Evolutionary conservation across 2,797 vertebrate genomes (phyloP).

Genomic region (Lithobates pipiens): DNA sequence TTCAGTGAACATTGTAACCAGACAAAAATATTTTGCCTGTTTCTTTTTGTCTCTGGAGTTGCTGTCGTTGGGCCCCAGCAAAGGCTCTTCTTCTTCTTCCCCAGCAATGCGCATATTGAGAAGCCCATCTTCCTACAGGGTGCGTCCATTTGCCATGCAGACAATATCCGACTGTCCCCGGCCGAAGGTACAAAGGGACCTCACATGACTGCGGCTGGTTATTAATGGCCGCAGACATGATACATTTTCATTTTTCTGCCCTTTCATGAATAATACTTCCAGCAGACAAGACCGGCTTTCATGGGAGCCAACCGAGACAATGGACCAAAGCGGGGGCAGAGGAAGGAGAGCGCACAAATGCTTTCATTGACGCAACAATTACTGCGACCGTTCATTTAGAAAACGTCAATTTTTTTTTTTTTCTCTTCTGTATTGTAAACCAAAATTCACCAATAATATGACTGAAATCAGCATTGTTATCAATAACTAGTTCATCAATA

Average conservation of each 20-base stretch:
- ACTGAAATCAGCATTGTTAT: no score
- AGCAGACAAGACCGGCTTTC: slow-evolving; percentile 65
- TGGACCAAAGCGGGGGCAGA: neutral
- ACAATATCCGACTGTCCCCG: slow-evolving; percentile 70
- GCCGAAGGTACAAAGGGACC: slow-evolving; percentile 26
- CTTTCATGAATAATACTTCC: slow-evolving; percentile 70
- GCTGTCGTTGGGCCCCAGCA: slow-evolving; percentile 4
- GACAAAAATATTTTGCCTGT: slow-evolving; percentile 30
- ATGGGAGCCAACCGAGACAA: slow-evolving; percentile 29
- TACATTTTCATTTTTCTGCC: slow-evolving; percentile 67
- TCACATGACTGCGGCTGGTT: slow-evolving; percentile 30
- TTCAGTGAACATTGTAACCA: neutral
- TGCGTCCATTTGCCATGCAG: slow-evolving; percentile 53
- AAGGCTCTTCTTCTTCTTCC: neutral
- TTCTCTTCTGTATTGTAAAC: no score
- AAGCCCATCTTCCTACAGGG: slow-evolving; percentile 57
- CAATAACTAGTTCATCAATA: no score
- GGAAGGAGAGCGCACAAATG: slow-evolving; percentile 14
- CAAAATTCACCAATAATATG: no score
- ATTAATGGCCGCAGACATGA: slow-evolving; percentile 56
- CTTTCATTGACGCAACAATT: slow-evolving; percentile 35
- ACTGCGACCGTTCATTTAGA: no score
- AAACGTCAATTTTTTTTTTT: no score
- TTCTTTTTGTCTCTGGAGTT: slow-evolving; percentile 2
- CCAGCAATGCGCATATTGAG: slow-evolving; percentile 51